Conservation (phyloP, 2,888 invertebrate genomes). For the Diabrotica balteata region DNA sequence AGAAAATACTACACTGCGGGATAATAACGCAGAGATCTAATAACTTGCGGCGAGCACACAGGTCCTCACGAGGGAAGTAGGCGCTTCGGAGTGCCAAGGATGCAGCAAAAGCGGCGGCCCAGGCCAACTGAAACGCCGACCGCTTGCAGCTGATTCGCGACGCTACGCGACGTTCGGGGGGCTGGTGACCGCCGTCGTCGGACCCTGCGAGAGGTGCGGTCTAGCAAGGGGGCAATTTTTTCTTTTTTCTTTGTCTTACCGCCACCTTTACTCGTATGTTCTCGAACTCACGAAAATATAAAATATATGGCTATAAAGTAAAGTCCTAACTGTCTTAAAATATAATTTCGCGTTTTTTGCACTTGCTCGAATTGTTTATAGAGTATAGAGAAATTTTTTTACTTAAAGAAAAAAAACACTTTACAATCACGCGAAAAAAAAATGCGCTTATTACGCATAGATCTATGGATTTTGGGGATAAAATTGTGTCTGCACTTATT, state of each 20-base stretch:
- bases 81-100: constrained; percentile 78
- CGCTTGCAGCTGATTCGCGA: constrained; percentile 55
- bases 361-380: too few species aligned
- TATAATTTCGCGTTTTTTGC: too few species aligned
- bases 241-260: constrained; percentile 53
- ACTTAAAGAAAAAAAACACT: too few species aligned
- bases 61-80: constrained; percentile 71
- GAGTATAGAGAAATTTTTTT: too few species aligned
- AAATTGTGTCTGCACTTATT: too few species aligned
- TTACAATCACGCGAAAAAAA: too few species aligned
- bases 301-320: too few species aligned
- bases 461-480: too few species aligned
- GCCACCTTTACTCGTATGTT: constrained; percentile 53
- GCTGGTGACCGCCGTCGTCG: constrained; percentile 35
- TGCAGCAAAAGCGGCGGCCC: constrained; percentile 79
- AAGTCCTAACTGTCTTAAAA: too few species aligned
- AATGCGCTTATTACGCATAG: too few species aligned
- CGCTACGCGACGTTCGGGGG: constrained; percentile 43
- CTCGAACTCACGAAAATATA: constrained; percentile 21
- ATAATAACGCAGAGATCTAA: constrained; percentile 76
- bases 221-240: constrained; percentile 46
- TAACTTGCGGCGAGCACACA: constrained; percentile 71
- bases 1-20: too few species aligned
- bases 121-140: constrained; percentile 74
- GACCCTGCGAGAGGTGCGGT: constrained; percentile 36